Conservation (phyloP, 2,113 vertebrate species). For the Oreochromis tanganicae region DNA sequence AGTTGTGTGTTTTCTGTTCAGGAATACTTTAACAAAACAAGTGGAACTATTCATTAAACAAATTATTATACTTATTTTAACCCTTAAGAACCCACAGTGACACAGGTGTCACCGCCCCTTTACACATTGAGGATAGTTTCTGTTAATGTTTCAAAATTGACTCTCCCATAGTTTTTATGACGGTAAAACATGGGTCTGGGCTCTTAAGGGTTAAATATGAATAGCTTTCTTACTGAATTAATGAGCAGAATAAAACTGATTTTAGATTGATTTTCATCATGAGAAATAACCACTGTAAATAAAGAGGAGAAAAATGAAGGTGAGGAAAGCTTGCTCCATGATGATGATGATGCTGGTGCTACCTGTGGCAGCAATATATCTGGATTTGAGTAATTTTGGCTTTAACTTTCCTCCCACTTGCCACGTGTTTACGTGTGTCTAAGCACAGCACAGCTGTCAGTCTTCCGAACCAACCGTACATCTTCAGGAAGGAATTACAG, state of each 20-base stretch:
- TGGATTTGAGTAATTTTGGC: neutral
- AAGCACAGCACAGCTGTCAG: slow-evolving; percentile 50
- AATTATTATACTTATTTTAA: neutral
- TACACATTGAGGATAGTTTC: too few relatives aligned
- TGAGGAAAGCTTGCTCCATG: neutral
- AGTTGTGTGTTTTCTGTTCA: neutral
- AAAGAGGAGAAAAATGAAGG: neutral
- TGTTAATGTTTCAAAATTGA: too few relatives aligned
- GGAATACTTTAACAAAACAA: neutral
- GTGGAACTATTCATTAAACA: neutral
- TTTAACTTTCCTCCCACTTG: slow-evolving; percentile 5
- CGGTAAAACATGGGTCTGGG: too few relatives aligned
- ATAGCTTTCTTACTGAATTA: neutral
- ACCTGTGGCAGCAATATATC: slow-evolving; percentile 10
- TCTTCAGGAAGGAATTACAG: slow-evolving; percentile 57
- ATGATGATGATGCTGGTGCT: neutral
- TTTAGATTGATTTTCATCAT: slow-evolving; percentile 1
- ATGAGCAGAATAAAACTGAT: neutral
- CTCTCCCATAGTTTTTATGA: too few relatives aligned
- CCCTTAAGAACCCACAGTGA: too few relatives aligned
- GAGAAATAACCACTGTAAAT: neutral
- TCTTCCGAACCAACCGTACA: slow-evolving; percentile 35
- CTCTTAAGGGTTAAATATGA: too few relatives aligned
- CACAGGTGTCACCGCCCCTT: too few relatives aligned
- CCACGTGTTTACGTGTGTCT: neutral